Evolutionary conservation across 2,113 vertebrate species (phyloP).

Genomic region (Crotalus tigris): DNA sequence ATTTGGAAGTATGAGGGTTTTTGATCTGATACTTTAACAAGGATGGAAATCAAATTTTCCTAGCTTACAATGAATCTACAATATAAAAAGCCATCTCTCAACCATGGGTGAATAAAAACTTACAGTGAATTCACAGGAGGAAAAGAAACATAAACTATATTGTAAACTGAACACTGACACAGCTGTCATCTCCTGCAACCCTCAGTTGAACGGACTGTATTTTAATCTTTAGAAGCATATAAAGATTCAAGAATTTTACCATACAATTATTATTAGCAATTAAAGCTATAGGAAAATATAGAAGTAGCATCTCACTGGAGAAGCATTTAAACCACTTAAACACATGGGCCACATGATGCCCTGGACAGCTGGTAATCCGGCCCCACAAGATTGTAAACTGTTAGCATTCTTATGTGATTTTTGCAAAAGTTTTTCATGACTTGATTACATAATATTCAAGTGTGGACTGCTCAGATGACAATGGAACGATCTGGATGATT

Average conservation of each 20-base stretch:
- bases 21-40: neutral
- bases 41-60: neutral
- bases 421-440: no score
- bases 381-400: no score
- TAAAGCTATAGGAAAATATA: neutral
- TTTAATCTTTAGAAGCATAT: neutral
- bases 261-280: neutral
- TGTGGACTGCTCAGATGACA: no score
- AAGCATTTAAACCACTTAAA: neutral
- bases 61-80: no score
- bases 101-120: neutral
- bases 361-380: no score
- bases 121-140: neutral
- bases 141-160: neutral
- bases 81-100: neutral
- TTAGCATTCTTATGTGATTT: no score
- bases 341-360: no score
- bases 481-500: no score
- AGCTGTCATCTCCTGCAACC: neutral
- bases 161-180: neutral
- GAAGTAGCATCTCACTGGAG: neutral
- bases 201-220: neutral
- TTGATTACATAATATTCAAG: no score
- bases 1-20: neutral
- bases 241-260: no score